phyloP scores from a whole-genome alignment of 1,140 invertebrate species.

The Lucilia sericata region DNA sequence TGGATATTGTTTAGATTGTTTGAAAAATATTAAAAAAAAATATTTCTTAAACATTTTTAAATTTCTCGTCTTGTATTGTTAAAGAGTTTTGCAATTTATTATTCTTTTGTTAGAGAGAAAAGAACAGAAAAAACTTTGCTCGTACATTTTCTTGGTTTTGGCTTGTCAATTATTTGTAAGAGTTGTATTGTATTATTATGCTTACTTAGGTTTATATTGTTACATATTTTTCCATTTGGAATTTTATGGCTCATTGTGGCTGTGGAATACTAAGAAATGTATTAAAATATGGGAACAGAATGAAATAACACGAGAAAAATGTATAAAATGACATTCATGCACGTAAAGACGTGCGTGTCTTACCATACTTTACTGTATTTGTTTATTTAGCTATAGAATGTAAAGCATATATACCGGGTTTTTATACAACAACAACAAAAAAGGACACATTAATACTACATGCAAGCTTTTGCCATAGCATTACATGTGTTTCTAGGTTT shows the following conservation, averaged over 20 bases:
- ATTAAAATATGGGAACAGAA: no score
- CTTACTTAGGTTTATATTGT: constrained; percentile 20
- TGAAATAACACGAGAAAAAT: no score
- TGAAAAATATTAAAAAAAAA: no score
- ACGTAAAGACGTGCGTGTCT: neutral
- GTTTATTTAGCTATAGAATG: neutral
- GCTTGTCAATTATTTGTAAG: constrained; percentile 39
- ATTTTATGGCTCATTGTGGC: constrained; percentile 24
- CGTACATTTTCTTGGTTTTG: constrained; percentile 5
- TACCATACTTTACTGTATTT: neutral
- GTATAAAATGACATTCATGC: neutral
- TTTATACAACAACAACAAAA: neutral
- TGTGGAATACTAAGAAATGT: neutral
- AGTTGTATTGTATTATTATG: neutral
- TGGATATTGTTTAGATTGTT: neutral
- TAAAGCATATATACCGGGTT: no score
- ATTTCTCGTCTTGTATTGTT: neutral
- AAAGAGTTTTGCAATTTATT: neutral
- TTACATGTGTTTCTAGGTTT: neutral
- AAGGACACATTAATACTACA: neutral
- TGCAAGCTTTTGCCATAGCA: neutral
- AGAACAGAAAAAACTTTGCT: no score
- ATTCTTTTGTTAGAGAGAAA: neutral
- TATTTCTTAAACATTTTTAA: neutral
- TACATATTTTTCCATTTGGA: constrained; percentile 12